Evolutionary conservation across 1,140 invertebrate species (phyloP).

Genomic region (Hesperophylax magnus): DNA sequence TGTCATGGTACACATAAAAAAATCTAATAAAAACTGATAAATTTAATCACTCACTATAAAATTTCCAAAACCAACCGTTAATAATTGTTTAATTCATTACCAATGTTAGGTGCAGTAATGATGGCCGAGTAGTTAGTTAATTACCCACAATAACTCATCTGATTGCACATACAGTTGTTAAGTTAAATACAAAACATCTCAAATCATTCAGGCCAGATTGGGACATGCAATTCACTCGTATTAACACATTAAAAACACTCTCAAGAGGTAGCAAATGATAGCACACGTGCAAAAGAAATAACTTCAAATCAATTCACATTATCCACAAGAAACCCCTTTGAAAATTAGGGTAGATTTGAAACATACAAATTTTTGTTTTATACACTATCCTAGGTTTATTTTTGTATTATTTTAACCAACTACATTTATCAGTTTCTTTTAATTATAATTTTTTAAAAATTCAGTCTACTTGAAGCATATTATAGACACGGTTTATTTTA

Average conservation of each 20-base stretch:
- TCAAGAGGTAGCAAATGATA: neutral
- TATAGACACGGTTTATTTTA: constrained; percentile 51
- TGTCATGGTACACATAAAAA: neutral
- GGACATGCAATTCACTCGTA: neutral
- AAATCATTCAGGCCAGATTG: neutral
- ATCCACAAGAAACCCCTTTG: neutral
- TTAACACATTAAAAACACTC: neutral
- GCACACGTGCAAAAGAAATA: constrained; percentile 30
- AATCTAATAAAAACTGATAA: neutral
- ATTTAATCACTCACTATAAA: neutral
- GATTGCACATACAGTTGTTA: too few relatives aligned
- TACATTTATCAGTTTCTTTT: constrained; percentile 40
- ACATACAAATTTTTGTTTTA: constrained; percentile 20
- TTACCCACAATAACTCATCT: too few relatives aligned
- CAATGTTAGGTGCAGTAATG: too few relatives aligned
- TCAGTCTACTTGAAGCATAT: constrained; percentile 56
- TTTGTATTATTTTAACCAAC: neutral
- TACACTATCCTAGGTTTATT: constrained; percentile 13
- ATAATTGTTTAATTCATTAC: neutral
- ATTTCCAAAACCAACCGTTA: neutral
- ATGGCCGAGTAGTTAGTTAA: too few relatives aligned
- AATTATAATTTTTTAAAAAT: constrained; percentile 39
- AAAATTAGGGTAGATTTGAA: neutral
- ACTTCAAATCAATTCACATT: constrained; percentile 7
- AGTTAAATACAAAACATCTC: too few relatives aligned